A percentile compares a stretch with the other conserved stretches of the same genome.
These are phyloP conservation scores for Pristionchus pacificus DNA, from an alignment of 1,140 invertebrate genomes.

Conservation along the genomic window DNA sequence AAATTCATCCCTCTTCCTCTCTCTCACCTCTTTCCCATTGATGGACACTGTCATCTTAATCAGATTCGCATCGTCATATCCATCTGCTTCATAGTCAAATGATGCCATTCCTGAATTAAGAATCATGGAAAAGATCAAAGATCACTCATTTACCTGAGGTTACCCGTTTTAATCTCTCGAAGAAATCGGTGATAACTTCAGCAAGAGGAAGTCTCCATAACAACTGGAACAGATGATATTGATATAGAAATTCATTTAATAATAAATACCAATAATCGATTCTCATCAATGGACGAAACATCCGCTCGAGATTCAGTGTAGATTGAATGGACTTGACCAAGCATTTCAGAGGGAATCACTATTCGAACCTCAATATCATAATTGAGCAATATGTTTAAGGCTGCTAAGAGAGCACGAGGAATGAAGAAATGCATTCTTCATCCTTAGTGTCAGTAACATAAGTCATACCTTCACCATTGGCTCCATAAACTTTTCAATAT, in stretches of 20 bases:
- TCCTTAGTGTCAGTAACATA: slow-evolving; percentile 47
- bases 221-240: slow-evolving; percentile 62
- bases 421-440: too few species aligned
- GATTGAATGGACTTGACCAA: slow-evolving; percentile 58
- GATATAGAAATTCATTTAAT: background rate
- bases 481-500: slow-evolving; percentile 64
- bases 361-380: background rate
- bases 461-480: slow-evolving; percentile 84
- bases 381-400: too few species aligned
- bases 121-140: slow-evolving; percentile 64
- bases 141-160: slow-evolving; percentile 6
- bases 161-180: slow-evolving; percentile 72
- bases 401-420: too few species aligned
- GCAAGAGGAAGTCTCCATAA: slow-evolving; percentile 79
- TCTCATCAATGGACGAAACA: slow-evolving; percentile 75
- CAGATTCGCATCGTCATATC: slow-evolving; percentile 71
- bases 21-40: slow-evolving; percentile 65
- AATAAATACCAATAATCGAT: slow-evolving; percentile 64
- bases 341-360: slow-evolving; percentile 69
- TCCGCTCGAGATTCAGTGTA: slow-evolving; percentile 70
- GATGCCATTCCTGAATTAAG: slow-evolving; percentile 89
- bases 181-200: slow-evolving; percentile 90
- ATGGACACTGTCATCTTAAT: slow-evolving; percentile 66
- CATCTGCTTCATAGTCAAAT: slow-evolving; percentile 92
- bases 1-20: slow-evolving; percentile 74